Evolutionary conservation across 1,140 invertebrate genomes (phyloP), one percentile per base, ranked within the genome.

Genomic region (Halotydeus destructor): DNA sequence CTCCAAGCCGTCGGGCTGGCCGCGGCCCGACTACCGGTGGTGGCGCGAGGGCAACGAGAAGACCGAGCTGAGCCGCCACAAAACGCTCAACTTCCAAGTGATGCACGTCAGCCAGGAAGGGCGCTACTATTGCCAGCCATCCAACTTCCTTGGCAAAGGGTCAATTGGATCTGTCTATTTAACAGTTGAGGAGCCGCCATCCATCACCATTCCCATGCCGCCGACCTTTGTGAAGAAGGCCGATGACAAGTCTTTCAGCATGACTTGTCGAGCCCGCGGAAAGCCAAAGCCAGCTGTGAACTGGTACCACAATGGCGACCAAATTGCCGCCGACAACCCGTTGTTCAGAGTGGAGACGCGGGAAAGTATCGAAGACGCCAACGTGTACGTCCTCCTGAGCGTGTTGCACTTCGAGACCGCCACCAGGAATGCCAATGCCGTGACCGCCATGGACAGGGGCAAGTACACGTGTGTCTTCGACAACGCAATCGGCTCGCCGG

Each of bases 401-500:
- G 78, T 74, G 24, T 61, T 89, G 3, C 72, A 70, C 53, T 88
- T 86, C 57, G 61, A 21, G 81, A 83, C 6, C 70, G 72, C 45
- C 0, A 81, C 26, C 46, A 49, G 25, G 35, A 44, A 19, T 26
- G 19, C 35, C 32, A 14, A 43, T 35, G 71, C 73, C 0, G 70
- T 73, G 43, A 68, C 67, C 1, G 79, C 82, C 54, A 71, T 78
- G 53, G 84, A 89, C 58, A 68, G 81, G 16, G 85, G 84, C 14
- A 69, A 75, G 16, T 89, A 88, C 58, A 72, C 76, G 3, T 89
- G 84, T 57, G 68, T 75, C 8, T 86, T 86, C 57, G 74, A 80
- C 52, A 89, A 91, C 54, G 78, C 83, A 55, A 79, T 86, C 2
- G 82, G 79, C 55, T 72, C 75, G 8, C 78, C 84, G 52, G 80